Base-by-base conservation (phyloP, 2,113 vertebrate genomes). In the Hippolais icterina region DNA sequence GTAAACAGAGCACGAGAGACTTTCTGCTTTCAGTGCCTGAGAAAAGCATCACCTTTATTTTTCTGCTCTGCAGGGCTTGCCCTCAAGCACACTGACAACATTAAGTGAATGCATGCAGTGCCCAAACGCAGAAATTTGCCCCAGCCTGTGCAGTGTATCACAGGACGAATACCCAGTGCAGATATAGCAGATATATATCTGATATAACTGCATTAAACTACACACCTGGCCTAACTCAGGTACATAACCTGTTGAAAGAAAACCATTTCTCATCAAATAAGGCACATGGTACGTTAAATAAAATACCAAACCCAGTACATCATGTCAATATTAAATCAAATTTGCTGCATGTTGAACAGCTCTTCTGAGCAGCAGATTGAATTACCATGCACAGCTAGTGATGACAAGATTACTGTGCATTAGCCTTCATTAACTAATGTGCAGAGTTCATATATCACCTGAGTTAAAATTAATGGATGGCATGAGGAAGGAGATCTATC, bases 351-450 rank as follows among this genome's bases (percentile, higher is more conserved):
- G 83, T 93, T 94, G 72, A 96, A 88, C 82, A 87, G 56, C 80
- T 74, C 85, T 91, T 90, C 53, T 0, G n/a, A 93, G 89, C 47
- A 85, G 41, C 80, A 92, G 93, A 95, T 90, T 95, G 86, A 90
- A 95, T 96, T 97, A 96, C 37, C 76, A 91, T 79, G 84, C 65
- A 79, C 93, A 97, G 89, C 70, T 87, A 97, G 79, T 57, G 87
- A 95, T 88, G 94, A 91, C 87, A 91, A 76, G 74, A 92, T 90
- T 89, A 89, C 57, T 81, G 87, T 70, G 89, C 77, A 77, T 94
- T 87, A 95, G 80, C 77, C 72, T 96, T 95, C 89, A 95, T 95
- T 96, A 95, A 94, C 86, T 76, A 90, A 93, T 14, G 60, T 83
- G 61, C 61, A 69, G 65, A 83, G 90, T 95, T 94, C 95, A 93